phyloP scores from a whole-genome alignment of 2,113 vertebrate species.

The Mohoua ochrocephala region DNA sequence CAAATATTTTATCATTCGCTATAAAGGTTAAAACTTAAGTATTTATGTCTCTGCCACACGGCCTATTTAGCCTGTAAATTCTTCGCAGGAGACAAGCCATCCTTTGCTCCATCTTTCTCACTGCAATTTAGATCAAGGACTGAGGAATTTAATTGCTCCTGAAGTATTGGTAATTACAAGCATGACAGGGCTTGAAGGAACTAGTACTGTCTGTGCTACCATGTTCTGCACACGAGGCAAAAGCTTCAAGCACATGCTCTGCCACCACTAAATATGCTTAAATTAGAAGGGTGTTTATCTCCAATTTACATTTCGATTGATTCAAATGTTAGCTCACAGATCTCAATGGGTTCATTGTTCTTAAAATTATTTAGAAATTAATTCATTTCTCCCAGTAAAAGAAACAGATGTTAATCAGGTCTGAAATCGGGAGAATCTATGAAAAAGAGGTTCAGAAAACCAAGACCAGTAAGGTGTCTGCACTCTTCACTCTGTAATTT shows the following conservation, averaged over 20 bases:
- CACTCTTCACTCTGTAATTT: slow-evolving; percentile 26
- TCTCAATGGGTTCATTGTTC: slow-evolving; percentile 17
- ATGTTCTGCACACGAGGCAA: slow-evolving; percentile 4
- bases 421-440: not conserved
- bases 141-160: slow-evolving; percentile 40
- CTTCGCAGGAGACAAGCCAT: not conserved
- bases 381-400: not conserved
- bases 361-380: not conserved
- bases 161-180: slow-evolving; percentile 50
- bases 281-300: slow-evolving; percentile 28
- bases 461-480: not conserved
- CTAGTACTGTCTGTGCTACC: not conserved
- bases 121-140: slow-evolving; percentile 53
- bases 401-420: not conserved
- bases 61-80: not conserved
- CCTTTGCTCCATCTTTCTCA: slow-evolving; percentile 30
- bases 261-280: slow-evolving; percentile 17
- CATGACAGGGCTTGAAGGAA: slow-evolving; percentile 40
- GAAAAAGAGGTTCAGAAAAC: not conserved
- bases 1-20: not conserved
- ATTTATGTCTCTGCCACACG: not conserved
- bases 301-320: slow-evolving; percentile 33
- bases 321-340: not conserved
- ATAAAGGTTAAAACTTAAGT: not conserved
- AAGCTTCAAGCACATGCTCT: slow-evolving; percentile 7